Evolutionary conservation across 2,888 invertebrate genomes (phyloP).

Genomic region (Cylindroiulus punctatus): DNA sequence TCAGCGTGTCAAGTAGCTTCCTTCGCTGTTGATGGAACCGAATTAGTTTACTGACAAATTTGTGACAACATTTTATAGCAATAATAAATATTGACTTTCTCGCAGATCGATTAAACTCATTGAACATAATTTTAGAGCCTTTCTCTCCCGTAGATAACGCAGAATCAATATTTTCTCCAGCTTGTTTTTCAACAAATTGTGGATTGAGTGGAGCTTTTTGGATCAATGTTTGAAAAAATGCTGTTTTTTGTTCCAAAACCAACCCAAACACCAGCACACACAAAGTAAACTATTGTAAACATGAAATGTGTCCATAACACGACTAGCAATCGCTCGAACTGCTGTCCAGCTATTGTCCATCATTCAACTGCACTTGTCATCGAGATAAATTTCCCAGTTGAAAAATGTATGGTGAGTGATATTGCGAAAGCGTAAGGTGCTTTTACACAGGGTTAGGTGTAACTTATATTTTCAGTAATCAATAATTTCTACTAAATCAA

Average conservation of each 20-base stretch:
- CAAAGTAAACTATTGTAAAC: not conserved
- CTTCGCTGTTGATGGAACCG: too few species aligned
- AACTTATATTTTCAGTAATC: not conserved
- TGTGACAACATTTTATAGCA: not conserved
- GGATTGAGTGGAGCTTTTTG: not conserved
- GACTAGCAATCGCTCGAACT: not conserved
- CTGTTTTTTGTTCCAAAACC: not conserved
- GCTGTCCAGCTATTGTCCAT: constrained; percentile 13
- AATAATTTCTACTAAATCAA: too few species aligned
- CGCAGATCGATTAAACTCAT: not conserved
- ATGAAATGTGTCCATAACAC: constrained; percentile 19
- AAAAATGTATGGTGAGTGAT: not conserved
- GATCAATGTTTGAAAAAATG: constrained; percentile 28
- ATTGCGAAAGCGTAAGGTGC: not conserved
- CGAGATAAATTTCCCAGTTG: not conserved
- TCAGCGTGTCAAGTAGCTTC: too few species aligned
- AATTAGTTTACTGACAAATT: not conserved
- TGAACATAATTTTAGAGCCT: not conserved
- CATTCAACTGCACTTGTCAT: not conserved
- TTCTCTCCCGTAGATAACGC: not conserved
- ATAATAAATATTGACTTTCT: not conserved
- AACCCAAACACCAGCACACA: not conserved
- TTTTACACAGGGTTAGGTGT: not conserved
- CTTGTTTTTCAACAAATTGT: constrained; percentile 34
- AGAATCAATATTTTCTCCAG: constrained; percentile 14